Evolutionary conservation across 2,113 vertebrate species (phyloP).

Genomic region (Phaetusa simplex): DNA sequence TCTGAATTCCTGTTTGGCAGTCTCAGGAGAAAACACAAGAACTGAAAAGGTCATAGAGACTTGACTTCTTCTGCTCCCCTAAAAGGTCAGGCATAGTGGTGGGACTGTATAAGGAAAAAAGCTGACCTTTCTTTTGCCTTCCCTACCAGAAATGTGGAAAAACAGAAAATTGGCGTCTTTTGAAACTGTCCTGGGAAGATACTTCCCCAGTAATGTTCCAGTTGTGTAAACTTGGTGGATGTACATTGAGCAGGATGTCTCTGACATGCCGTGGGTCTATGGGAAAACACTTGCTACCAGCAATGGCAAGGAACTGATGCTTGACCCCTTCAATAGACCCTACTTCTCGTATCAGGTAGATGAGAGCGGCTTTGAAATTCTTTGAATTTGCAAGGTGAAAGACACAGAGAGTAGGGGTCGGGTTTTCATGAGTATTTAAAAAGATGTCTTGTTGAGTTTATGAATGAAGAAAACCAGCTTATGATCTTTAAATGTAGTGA

Average conservation of each 20-base stretch:
- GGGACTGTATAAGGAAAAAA: background rate
- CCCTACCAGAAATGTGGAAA: background rate
- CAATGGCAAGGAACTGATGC: background rate
- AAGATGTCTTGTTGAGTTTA: background rate
- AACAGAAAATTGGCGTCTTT: background rate
- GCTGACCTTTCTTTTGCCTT: background rate
- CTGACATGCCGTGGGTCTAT: rapidly evolving
- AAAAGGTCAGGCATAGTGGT: background rate
- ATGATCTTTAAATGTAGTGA: background rate
- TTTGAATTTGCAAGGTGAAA: background rate
- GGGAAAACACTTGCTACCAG: background rate
- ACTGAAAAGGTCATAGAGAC: background rate
- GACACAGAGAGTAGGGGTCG: background rate
- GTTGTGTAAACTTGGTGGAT: background rate
- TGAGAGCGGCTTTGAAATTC: background rate
- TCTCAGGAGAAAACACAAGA: background rate
- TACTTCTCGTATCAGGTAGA: background rate
- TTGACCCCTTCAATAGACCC: background rate
- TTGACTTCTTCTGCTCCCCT: background rate
- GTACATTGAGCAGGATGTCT: background rate
- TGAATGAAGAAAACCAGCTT: background rate
- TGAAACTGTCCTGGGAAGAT: background rate
- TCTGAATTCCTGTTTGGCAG: background rate
- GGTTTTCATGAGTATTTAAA: background rate
- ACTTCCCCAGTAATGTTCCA: background rate